Percentiles rank a stretch among this genome's conserved stretches.
Evolutionary conservation across 1,140 invertebrate genomes (phyloP).

Genomic region (Grapholita molesta): DNA sequence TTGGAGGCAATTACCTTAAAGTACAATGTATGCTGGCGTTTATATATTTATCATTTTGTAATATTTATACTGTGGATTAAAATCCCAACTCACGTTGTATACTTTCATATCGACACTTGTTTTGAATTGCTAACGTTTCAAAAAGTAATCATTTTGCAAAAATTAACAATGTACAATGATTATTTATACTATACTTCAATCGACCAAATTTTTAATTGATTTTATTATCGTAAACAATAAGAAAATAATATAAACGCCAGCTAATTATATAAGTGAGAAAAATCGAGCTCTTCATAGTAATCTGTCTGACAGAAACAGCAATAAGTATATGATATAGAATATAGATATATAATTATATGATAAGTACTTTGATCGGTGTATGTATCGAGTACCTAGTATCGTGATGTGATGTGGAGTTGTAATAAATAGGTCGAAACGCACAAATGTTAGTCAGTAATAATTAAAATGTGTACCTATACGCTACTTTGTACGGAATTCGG

Average conservation of each 20-base stretch:
- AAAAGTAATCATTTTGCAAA: no score
- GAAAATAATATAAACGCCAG: constrained; percentile 52
- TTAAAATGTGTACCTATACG: constrained; percentile 34
- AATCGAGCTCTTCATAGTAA: constrained; percentile 58
- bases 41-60: background rate
- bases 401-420: constrained; percentile 33
- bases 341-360: constrained; percentile 65
- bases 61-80: no score
- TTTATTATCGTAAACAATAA: background rate
- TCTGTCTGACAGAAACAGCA: constrained; percentile 73
- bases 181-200: no score
- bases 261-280: constrained; percentile 61
- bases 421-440: constrained; percentile 71
- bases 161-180: no score
- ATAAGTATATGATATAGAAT: constrained; percentile 60
- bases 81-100: no score
- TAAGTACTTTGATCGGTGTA: constrained; percentile 53
- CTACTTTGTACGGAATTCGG: constrained; percentile 18
- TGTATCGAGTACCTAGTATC: constrained; percentile 34
- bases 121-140: no score
- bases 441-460: constrained; percentile 62
- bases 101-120: no score
- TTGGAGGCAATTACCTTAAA: constrained; percentile 3
- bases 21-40: background rate
- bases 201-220: background rate